Evolutionary conservation across 2,113 vertebrate genomes (phyloP).

Genomic region (Cryptomyrus ogoouensis): DNA sequence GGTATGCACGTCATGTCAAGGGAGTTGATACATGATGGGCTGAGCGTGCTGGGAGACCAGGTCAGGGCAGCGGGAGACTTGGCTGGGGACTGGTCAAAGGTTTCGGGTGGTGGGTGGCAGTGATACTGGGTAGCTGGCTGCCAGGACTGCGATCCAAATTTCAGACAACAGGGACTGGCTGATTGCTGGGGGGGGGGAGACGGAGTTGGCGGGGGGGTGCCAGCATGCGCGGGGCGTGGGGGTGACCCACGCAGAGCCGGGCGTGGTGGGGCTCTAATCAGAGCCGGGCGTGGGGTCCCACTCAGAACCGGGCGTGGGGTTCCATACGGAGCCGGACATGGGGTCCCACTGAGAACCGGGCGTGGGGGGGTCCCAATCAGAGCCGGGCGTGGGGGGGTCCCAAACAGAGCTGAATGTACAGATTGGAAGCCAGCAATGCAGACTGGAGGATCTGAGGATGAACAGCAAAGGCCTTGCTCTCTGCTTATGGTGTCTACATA

Average conservation of each 20-base stretch:
- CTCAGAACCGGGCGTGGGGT: neutral
- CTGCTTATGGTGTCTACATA: neutral
- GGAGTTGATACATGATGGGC: neutral
- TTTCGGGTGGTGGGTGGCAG: neutral
- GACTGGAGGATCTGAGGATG: neutral
- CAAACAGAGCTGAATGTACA: neutral
- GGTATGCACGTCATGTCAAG: conserved; percentile 35
- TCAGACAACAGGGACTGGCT: neutral
- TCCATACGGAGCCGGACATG: neutral
- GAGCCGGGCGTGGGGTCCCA: neutral
- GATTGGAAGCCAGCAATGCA: neutral
- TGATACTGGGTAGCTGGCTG: neutral
- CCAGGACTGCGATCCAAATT: neutral
- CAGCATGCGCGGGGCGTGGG: no score
- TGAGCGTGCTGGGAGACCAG: neutral
- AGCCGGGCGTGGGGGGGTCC: no score
- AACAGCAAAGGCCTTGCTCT: neutral
- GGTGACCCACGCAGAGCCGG: neutral
- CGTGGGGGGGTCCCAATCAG: no score
- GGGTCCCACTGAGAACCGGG: neutral
- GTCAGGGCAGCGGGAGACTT: neutral
- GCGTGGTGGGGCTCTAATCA: neutral
- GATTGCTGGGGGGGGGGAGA: neutral
- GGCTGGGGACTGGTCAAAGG: neutral
- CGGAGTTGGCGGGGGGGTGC: no score